These are phyloP conservation scores for Geopemphigus sp. DNA, from an alignment of 1,140 invertebrate genomes.

Conservation along the genomic window DNA sequence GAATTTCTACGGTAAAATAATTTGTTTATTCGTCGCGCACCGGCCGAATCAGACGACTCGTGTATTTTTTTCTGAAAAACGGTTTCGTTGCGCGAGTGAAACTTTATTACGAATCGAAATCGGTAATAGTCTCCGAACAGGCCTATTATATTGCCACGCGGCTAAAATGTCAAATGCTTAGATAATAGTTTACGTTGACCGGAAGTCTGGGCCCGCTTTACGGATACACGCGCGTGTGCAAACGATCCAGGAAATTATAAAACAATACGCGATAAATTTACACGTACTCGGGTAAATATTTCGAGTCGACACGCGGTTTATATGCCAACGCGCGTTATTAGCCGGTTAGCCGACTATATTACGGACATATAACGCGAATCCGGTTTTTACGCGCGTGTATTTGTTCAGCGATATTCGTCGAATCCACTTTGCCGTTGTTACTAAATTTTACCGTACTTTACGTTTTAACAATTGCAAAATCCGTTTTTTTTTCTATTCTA, in stretches of 20 bases:
- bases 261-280: neutral
- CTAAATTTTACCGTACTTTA: neutral
- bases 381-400: neutral
- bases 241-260: neutral
- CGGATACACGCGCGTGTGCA: neutral
- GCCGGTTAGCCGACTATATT: neutral
- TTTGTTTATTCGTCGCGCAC: too few species aligned
- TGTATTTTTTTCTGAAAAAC: too few species aligned
- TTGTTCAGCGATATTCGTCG: constrained; percentile 4
- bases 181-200: neutral
- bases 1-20: too few species aligned
- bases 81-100: neutral
- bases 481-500: too few species aligned
- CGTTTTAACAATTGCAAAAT: too few species aligned
- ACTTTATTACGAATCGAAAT: neutral
- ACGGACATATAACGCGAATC: neutral
- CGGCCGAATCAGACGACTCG: too few species aligned
- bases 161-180: neutral
- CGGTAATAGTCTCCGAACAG: neutral
- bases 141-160: neutral
- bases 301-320: neutral
- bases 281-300: neutral
- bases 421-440: neutral
- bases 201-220: neutral
- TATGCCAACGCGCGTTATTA: neutral